These are phyloP conservation scores for Microctenopoma lineatum DNA, from an alignment of 2,797 vertebrate species.

Conservation along the genomic window DNA sequence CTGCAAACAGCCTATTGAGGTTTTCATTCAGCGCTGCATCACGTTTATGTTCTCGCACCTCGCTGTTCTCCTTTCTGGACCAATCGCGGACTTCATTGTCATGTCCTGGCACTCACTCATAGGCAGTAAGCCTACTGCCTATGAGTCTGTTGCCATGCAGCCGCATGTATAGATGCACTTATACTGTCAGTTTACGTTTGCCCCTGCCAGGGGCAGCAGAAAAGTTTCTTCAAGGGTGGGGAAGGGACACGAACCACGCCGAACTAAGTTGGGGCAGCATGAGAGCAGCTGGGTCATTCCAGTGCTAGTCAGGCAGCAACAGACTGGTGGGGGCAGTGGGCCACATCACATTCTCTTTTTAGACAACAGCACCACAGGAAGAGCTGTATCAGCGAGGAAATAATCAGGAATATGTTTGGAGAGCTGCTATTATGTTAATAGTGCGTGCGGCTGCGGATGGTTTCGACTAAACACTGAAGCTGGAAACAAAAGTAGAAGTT, in stretches of 20 bases:
- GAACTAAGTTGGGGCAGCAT: constrained; percentile 50
- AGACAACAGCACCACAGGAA: constrained; percentile 16
- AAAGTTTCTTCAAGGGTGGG: constrained; percentile 46
- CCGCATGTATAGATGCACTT: constrained; percentile 39
- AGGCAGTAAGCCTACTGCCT: constrained; percentile 21
- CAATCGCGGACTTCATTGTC: constrained; percentile 29
- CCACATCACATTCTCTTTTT: constrained; percentile 15
- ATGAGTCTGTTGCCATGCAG: too few species aligned
- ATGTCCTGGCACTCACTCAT: constrained; percentile 6
- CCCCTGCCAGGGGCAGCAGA: constrained; percentile 28
- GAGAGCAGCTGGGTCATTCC: constrained; percentile 59
- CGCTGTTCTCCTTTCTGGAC: constrained; percentile 20
- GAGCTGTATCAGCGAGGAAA: constrained; percentile 1
- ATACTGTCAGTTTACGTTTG: constrained; percentile 65
- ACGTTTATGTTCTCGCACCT: constrained; percentile 12
- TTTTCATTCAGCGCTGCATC: constrained; percentile 27
- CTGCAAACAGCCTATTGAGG: constrained; percentile 20
- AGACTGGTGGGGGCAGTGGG: constrained; percentile 44
- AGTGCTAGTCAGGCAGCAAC: constrained; percentile 55
- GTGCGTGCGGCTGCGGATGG: constrained; percentile 2
- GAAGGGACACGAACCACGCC: constrained; percentile 55
- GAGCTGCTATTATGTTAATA: constrained; percentile 23
- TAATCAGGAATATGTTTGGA: constrained; percentile 18
- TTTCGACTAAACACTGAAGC: constrained; percentile 8
- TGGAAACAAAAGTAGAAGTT: constrained; percentile 39